phyloP scores from a whole-genome alignment of 2,797 vertebrate genomes.

The Phrynocephalus forsythii region DNA sequence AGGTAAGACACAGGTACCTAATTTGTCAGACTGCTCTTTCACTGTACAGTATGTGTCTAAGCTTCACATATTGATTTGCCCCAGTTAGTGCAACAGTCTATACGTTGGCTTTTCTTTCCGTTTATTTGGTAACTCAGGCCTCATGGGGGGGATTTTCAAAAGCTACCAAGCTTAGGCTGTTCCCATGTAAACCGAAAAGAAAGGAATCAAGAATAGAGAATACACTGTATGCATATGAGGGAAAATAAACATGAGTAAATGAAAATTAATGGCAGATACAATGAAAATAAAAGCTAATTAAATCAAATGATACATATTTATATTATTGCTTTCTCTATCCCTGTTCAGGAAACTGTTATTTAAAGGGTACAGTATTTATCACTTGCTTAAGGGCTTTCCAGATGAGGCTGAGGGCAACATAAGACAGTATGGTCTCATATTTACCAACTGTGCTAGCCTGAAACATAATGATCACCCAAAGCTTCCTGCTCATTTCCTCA shows the following conservation, averaged over 20 bases:
- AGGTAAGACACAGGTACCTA: background rate
- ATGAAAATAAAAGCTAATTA: conserved; percentile 63
- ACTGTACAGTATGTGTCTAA: background rate
- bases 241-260: conserved; percentile 35
- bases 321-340: conserved; percentile 55
- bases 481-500: background rate
- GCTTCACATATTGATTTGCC: conserved; percentile 15
- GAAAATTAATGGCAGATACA: conserved; percentile 39
- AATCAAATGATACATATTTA: conserved; percentile 49
- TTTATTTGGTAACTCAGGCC: conserved; percentile 27
- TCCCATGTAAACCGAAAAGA: conserved; percentile 34
- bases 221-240: background rate
- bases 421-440: background rate
- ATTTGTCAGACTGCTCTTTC: conserved; percentile 13
- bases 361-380: conserved; percentile 40
- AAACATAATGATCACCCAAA: background rate
- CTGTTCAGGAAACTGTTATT: conserved; percentile 60
- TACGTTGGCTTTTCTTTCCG: background rate
- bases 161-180: conserved; percentile 26
- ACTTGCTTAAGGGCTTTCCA: background rate
- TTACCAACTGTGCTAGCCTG: background rate
- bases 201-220: conserved; percentile 27
- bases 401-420: background rate
- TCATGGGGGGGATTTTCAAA: conserved; percentile 4
- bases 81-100: conserved; percentile 10